Evolutionary conservation across 1,140 invertebrate genomes (phyloP).

Genomic region (Hylyphantes graminicola): DNA sequence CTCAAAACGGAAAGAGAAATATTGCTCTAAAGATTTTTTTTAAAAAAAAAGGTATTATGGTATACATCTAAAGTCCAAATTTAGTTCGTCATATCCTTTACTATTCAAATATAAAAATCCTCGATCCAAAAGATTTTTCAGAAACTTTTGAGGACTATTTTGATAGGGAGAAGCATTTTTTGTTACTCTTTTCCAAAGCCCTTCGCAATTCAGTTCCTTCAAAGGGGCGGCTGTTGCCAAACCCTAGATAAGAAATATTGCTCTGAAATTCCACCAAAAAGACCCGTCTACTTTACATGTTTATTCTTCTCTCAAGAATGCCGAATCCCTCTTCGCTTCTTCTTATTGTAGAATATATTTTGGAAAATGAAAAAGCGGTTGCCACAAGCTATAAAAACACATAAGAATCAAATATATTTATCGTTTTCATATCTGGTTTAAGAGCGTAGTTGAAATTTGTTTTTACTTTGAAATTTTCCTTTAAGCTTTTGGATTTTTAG

Average conservation of each 20-base stretch:
- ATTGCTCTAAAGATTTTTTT: too few relatives aligned
- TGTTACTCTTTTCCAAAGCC: not conserved
- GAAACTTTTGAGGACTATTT: slow-evolving; percentile 19
- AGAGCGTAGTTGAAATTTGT: too few relatives aligned
- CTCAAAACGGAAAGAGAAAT: too few relatives aligned
- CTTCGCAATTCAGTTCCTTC: slow-evolving; percentile 25
- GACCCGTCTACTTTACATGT: slow-evolving; percentile 36
- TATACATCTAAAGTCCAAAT: too few relatives aligned
- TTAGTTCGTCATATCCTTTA: slow-evolving; percentile 5
- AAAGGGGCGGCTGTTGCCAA: slow-evolving; percentile 24
- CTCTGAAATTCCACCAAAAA: slow-evolving; percentile 2
- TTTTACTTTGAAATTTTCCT: too few relatives aligned
- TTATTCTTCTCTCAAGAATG: slow-evolving; percentile 18
- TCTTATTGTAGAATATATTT: slow-evolving; percentile 6
- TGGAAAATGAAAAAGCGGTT: not conserved
- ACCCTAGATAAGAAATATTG: slow-evolving; percentile 37
- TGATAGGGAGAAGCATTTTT: not conserved
- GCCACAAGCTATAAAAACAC: too few relatives aligned
- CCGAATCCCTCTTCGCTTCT: not conserved
- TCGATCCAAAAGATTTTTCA: slow-evolving; percentile 23
- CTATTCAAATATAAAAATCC: slow-evolving; percentile 22
- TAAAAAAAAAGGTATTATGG: too few relatives aligned
- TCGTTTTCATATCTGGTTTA: too few relatives aligned
- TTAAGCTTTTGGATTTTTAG: too few relatives aligned
- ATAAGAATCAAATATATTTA: too few relatives aligned